Evolutionary conservation across 2,888 invertebrate species (phyloP).

Genomic region (Melieria picta): DNA sequence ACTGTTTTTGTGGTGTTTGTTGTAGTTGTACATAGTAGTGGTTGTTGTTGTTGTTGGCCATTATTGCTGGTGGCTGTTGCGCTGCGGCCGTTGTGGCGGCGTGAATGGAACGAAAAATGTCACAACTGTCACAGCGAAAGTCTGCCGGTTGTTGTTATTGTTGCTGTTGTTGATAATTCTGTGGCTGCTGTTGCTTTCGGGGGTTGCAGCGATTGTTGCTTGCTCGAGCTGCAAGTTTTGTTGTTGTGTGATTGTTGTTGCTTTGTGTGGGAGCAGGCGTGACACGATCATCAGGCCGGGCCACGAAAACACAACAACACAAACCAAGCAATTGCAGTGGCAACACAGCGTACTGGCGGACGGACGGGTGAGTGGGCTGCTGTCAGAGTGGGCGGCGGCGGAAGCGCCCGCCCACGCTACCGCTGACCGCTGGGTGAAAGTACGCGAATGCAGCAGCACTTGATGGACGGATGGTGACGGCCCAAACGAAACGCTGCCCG

Average conservation of each 20-base stretch:
- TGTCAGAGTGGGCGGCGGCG: background rate
- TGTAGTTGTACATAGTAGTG: background rate
- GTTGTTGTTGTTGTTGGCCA: background rate
- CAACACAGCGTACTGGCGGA: background rate
- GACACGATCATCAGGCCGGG: background rate
- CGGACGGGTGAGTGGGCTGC: background rate
- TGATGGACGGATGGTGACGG: background rate
- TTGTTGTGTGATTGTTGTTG: too few species aligned
- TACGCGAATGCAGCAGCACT: background rate
- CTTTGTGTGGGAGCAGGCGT: conserved; percentile 18
- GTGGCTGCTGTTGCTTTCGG: background rate
- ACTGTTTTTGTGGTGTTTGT: background rate
- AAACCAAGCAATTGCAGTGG: background rate
- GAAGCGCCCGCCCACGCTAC: background rate
- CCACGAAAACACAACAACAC: background rate
- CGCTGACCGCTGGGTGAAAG: conserved; percentile 14
- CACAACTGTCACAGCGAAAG: conserved; percentile 13
- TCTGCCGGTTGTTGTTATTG: background rate
- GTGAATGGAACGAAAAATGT: conserved; percentile 20
- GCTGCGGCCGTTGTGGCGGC: conserved; percentile 7
- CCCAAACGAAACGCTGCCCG: background rate
- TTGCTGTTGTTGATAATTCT: background rate
- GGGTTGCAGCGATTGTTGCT: too few species aligned
- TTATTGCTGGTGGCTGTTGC: background rate
- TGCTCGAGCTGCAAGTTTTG: too few species aligned